These are phyloP conservation scores for Glossophaga mutica DNA, from an alignment of 2,797 vertebrate species.

Conservation along the genomic window DNA sequence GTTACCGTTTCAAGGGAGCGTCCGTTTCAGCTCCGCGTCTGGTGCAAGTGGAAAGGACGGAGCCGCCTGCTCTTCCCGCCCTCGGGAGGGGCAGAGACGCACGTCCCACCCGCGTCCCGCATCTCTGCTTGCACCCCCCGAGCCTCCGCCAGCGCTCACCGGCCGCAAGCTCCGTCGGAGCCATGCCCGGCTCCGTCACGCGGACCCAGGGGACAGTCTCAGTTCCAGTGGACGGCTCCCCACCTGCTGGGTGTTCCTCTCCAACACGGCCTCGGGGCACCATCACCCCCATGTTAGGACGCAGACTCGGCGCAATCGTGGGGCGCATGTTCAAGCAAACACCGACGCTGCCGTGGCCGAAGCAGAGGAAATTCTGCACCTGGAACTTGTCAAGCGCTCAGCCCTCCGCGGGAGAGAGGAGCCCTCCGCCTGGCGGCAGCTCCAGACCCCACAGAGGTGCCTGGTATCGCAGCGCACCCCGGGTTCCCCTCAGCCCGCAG, in stretches of 20 bases:
- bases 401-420: not conserved
- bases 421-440: accelerated
- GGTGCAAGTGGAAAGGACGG: not conserved
- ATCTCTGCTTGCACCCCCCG: not conserved
- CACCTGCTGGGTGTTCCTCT: not conserved
- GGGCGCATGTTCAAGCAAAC: not conserved
- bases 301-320: not conserved
- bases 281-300: not conserved
- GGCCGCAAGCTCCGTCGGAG: too few relatives aligned
- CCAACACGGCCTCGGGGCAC: accelerated
- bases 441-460: accelerated
- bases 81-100: not conserved
- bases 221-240: not conserved
- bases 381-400: too few relatives aligned
- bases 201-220: not conserved
- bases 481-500: not conserved
- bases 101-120: too few relatives aligned
- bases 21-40: not conserved
- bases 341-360: not conserved
- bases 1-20: not conserved
- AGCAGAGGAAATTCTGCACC: accelerated
- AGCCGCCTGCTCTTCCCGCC: accelerated
- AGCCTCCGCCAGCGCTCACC: accelerated
- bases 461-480: accelerated
- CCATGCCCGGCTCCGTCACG: accelerated